These are phyloP conservation scores for Catharus minimus DNA, from an alignment of 2,113 vertebrate genomes.

Conservation along the genomic window DNA sequence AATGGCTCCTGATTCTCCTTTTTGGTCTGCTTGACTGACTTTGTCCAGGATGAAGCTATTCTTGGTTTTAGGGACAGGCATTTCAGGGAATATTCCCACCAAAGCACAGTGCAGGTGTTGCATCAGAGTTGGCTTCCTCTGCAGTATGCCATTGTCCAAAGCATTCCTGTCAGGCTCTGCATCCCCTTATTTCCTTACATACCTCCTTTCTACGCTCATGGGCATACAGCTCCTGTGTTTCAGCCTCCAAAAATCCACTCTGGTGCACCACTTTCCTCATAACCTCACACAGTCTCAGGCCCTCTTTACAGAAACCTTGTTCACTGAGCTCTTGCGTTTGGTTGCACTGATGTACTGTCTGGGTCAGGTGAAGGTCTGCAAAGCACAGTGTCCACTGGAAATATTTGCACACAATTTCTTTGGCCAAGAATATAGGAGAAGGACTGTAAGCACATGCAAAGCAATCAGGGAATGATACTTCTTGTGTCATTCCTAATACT, in stretches of 20 bases:
- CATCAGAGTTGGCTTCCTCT: neutral
- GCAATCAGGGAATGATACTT: neutral
- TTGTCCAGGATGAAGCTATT: neutral
- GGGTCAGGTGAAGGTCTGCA: neutral
- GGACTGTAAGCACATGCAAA: neutral
- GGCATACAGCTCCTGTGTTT: neutral
- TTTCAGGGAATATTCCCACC: neutral
- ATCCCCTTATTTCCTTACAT: neutral
- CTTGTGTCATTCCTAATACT: neutral
- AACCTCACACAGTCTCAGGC: neutral
- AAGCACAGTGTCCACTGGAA: neutral
- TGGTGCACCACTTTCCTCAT: neutral
- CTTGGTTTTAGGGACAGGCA: neutral
- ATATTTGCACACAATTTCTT: neutral
- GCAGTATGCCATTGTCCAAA: neutral
- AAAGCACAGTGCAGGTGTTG: neutral
- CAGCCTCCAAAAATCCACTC: neutral
- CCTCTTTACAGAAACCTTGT: neutral
- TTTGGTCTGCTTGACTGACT: neutral
- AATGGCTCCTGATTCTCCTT: neutral
- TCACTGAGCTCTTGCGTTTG: neutral
- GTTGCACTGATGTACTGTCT: neutral
- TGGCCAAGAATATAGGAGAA: neutral
- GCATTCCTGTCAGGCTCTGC: neutral
- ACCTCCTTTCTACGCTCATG: fast-evolving